Evolutionary conservation across 1,140 invertebrate species (phyloP).

Genomic region (Zaprionus nigranus): DNA sequence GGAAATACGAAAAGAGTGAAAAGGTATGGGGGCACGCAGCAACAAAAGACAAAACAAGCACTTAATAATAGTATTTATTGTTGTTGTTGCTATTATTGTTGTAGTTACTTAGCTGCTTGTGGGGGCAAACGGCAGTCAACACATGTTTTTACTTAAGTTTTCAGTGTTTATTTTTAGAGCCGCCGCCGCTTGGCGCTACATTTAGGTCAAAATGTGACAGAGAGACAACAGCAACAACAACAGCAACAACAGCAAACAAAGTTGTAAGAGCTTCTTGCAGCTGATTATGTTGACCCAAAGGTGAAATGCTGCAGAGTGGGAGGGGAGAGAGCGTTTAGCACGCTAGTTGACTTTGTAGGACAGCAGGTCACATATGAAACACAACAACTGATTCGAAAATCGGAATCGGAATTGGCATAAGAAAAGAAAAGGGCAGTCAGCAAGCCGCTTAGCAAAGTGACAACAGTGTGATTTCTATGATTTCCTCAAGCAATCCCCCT

Average conservation of each 20-base stretch:
- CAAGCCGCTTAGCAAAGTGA: slow-evolving; percentile 60
- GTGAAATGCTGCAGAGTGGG: slow-evolving; percentile 51
- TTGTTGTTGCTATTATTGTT: slow-evolving; percentile 47
- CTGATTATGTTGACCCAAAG: slow-evolving; percentile 42
- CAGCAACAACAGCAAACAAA: slow-evolving; percentile 12
- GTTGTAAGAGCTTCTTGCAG: slow-evolving; percentile 17
- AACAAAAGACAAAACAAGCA: slow-evolving; percentile 44
- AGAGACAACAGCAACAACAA: slow-evolving; percentile 6
- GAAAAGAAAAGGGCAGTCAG: slow-evolving; percentile 65
- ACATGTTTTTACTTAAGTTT: slow-evolving; percentile 76
- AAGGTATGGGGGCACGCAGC: slow-evolving; percentile 26
- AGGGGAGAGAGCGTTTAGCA: slow-evolving; percentile 54
- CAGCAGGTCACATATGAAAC: slow-evolving; percentile 51
- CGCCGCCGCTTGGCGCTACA: slow-evolving; percentile 37
- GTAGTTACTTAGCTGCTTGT: slow-evolving; percentile 10
- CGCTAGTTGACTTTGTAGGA: slow-evolving; percentile 56
- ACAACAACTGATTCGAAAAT: slow-evolving; percentile 13
- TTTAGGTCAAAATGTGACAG: slow-evolving; percentile 50
- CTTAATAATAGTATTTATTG: slow-evolving; percentile 62
- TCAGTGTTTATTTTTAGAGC: slow-evolving; percentile 62
- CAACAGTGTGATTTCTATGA: slow-evolving; percentile 66
- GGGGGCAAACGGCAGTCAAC: slow-evolving; percentile 50
- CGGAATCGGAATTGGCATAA: slow-evolving; percentile 17
- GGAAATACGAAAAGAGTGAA: slow-evolving; percentile 19
- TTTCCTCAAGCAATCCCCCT: slow-evolving; percentile 36